phyloP scores from a whole-genome alignment of 2,113 vertebrate genomes.

The Leptocoma aspasia region DNA sequence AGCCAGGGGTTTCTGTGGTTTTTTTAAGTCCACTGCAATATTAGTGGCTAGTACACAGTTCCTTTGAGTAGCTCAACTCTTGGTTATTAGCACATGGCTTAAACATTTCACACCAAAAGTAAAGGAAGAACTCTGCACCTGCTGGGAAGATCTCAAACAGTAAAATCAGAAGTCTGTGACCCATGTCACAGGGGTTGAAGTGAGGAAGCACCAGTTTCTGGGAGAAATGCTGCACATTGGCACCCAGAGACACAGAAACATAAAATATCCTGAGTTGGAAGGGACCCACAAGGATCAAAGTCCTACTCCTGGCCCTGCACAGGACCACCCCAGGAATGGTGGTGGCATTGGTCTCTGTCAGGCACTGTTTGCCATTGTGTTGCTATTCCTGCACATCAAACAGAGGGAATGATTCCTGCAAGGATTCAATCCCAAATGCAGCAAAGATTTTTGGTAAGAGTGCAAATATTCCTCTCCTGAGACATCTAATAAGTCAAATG shows the following conservation, averaged over 20 bases:
- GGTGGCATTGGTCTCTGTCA: background rate
- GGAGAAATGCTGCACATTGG: rapidly evolving
- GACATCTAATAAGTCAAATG: background rate
- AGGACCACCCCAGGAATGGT: background rate
- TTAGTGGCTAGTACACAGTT: background rate
- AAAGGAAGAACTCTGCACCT: background rate
- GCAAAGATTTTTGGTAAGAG: background rate
- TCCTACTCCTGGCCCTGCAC: background rate
- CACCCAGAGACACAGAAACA: rapidly evolving
- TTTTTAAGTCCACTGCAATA: background rate
- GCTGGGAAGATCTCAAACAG: background rate
- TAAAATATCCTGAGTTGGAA: background rate
- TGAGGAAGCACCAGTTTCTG: background rate
- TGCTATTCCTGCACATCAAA: background rate
- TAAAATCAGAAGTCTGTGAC: background rate
- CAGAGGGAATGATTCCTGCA: background rate
- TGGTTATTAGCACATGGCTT: background rate
- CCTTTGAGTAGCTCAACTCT: background rate
- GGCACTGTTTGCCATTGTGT: background rate
- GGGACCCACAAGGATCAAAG: background rate
- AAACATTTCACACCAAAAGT: background rate
- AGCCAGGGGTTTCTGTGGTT: background rate
- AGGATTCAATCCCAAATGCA: background rate
- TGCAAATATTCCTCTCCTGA: background rate
- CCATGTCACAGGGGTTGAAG: background rate